Conservation (phyloP, 2,797 vertebrate species). For the Glossophaga mutica region DNA sequence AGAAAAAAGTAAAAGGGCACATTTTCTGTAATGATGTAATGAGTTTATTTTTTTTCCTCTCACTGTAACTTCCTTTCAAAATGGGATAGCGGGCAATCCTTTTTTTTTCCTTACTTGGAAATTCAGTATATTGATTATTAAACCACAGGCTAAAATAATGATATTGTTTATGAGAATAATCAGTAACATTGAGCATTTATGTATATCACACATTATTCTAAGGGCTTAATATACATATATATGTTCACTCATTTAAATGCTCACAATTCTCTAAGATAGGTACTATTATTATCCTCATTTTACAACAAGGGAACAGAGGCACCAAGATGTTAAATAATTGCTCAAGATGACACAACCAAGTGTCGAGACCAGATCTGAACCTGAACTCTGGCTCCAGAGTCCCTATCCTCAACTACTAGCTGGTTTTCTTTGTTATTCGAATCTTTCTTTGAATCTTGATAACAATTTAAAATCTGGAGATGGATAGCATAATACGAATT, state of each 20-base stretch:
- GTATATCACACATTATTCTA: not conserved
- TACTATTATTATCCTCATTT: not conserved
- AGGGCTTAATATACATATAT: not conserved
- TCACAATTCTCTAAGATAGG: not conserved
- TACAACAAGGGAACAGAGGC: not conserved
- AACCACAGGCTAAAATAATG: not conserved
- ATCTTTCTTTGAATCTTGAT: not conserved
- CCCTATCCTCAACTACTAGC: not conserved
- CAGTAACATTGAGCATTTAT: slow-evolving; percentile 7
- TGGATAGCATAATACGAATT: not conserved
- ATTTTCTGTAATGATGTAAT: slow-evolving; percentile 12
- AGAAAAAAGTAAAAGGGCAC: not conserved
- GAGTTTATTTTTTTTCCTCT: not conserved
- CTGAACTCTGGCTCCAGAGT: not conserved
- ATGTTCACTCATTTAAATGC: not conserved
- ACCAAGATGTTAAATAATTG: not conserved
- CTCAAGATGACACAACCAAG: not conserved
- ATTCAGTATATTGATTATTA: not conserved
- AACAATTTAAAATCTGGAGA: not conserved
- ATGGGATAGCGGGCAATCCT: not conserved
- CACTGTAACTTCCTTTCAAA: slow-evolving; percentile 41
- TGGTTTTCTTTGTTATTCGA: not conserved
- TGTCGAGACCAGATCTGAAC: not conserved
- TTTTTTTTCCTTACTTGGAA: slow-evolving; percentile 19
- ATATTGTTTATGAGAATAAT: not conserved